phyloP scores from a whole-genome alignment of 2,113 vertebrate species.

The Athene noctua region DNA sequence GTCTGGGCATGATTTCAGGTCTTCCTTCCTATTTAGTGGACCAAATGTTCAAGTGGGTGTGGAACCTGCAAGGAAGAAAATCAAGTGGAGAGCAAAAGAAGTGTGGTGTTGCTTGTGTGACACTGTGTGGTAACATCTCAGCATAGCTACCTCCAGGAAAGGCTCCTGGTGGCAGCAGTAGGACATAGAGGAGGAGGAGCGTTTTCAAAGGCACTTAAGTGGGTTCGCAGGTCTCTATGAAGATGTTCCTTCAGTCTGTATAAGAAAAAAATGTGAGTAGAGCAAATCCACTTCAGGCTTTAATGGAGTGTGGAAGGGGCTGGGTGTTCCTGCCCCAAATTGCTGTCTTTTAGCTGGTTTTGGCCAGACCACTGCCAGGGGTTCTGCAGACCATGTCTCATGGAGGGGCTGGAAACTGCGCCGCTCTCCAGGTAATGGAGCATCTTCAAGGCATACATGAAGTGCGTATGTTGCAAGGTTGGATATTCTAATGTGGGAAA shows the following conservation, averaged over 20 bases:
- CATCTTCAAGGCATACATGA: neutral
- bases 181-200: neutral
- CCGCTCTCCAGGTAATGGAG: neutral
- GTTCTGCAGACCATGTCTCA: neutral
- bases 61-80: neutral
- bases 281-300: neutral
- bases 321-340: neutral
- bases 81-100: neutral
- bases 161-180: neutral
- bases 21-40: neutral
- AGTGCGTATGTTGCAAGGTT: too few species aligned
- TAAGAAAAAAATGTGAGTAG: neutral
- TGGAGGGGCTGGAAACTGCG: neutral
- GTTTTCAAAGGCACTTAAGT: neutral
- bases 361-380: neutral
- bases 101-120: neutral
- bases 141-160: neutral
- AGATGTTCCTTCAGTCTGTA: neutral
- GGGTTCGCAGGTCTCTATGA: neutral
- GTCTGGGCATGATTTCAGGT: neutral
- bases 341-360: neutral
- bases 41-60: neutral
- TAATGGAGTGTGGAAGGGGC: neutral
- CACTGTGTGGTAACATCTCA: neutral
- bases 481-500: neutral